These are phyloP conservation scores for Agonopterix subpropinquella DNA, from an alignment of 2,888 invertebrate species.

Conservation along the genomic window DNA sequence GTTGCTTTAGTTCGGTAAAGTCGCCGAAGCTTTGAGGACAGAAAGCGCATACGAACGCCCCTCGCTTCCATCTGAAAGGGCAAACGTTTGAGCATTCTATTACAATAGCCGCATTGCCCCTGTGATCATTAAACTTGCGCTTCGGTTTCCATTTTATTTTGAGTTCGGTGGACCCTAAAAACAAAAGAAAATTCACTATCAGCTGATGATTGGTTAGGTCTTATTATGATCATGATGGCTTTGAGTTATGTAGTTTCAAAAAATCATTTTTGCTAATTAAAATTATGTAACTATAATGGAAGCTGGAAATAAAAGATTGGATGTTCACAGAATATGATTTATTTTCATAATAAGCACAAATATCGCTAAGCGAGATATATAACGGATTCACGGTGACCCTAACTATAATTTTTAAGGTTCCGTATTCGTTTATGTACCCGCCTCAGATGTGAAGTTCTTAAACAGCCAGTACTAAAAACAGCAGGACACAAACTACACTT, in stretches of 20 bases:
- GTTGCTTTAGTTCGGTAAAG: conserved; percentile 40
- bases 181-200: conserved; percentile 39
- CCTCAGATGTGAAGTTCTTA: conserved; percentile 51
- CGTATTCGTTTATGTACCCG: conserved; percentile 33
- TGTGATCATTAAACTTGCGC: conserved; percentile 58
- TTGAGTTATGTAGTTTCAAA: too few relatives aligned
- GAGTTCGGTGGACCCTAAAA: conserved; percentile 49
- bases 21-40: conserved; percentile 50
- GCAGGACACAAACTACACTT: conserved; percentile 37
- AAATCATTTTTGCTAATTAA: too few relatives aligned
- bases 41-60: conserved; percentile 50
- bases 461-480: conserved; percentile 42
- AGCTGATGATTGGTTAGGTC: conserved; percentile 2
- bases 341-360: too few relatives aligned
- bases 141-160: conserved; percentile 50
- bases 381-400: too few relatives aligned
- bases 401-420: too few relatives aligned
- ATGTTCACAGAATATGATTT: too few relatives aligned
- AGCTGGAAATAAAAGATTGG: too few relatives aligned
- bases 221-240: too few relatives aligned
- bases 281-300: too few relatives aligned
- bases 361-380: too few relatives aligned
- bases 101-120: conserved; percentile 59
- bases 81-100: conserved; percentile 56
- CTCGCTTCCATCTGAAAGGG: conserved; percentile 60